phyloP scores from a whole-genome alignment of 2,888 invertebrate genomes.

The Amiota minor region DNA sequence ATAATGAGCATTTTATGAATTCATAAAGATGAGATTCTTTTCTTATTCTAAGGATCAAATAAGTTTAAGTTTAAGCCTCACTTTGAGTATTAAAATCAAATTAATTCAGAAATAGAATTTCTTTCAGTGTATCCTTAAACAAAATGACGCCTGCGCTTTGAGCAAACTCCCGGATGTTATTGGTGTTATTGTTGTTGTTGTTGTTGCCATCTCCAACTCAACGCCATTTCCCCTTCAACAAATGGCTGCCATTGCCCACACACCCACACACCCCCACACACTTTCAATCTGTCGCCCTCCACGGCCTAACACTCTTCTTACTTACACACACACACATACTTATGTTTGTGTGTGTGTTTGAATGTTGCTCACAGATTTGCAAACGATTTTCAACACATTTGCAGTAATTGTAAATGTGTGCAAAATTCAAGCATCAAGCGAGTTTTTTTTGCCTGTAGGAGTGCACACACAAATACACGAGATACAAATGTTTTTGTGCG shows the following conservation, averaged over 20 bases:
- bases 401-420: conserved; percentile 68
- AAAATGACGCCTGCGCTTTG: conserved; percentile 55
- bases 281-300: neutral
- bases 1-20: too few species aligned
- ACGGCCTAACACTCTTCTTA: conserved; percentile 49
- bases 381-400: conserved; percentile 70
- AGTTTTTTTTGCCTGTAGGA: conserved; percentile 39
- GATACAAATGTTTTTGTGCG: neutral
- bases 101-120: conserved; percentile 32
- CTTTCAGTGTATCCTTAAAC: conserved; percentile 44
- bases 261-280: neutral
- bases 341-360: conserved; percentile 36
- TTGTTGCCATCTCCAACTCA: conserved; percentile 26
- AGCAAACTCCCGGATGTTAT: conserved; percentile 18
- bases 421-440: conserved; percentile 57
- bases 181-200: neutral
- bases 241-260: conserved; percentile 46
- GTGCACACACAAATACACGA: conserved; percentile 32
- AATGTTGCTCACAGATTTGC: conserved; percentile 63
- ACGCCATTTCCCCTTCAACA: conserved; percentile 64
- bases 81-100: neutral
- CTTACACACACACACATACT: conserved; percentile 32
- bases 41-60: too few species aligned
- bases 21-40: too few species aligned
- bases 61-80: too few species aligned